Evolutionary conservation across 2,797 vertebrate species (phyloP).

Genomic region (Lateolabrax maculatus): DNA sequence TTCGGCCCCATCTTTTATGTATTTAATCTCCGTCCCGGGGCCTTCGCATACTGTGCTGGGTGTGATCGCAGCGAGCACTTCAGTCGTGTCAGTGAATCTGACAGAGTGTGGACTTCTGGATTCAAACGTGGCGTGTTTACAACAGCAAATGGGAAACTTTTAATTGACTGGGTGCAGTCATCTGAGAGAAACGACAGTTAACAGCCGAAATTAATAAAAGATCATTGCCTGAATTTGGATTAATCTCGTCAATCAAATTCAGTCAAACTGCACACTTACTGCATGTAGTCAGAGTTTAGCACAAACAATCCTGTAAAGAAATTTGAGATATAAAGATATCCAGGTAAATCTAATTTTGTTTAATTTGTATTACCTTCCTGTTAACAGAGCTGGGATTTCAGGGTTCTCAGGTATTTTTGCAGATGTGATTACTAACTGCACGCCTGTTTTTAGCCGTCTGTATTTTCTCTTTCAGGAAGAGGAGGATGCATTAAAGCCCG

Average conservation of each 20-base stretch:
- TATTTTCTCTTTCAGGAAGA: slow-evolving; percentile 37
- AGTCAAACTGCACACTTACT: background rate
- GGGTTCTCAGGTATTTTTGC: slow-evolving; percentile 50
- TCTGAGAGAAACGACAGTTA: slow-evolving; percentile 12
- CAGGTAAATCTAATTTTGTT: background rate
- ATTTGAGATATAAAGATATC: background rate
- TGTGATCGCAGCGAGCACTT: background rate
- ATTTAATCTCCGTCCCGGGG: background rate
- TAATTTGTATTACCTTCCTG: slow-evolving; percentile 33
- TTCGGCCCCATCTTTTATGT: no score
- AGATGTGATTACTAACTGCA: slow-evolving; percentile 48
- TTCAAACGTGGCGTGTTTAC: background rate
- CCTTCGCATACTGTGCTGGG: background rate
- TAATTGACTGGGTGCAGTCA: slow-evolving; percentile 13
- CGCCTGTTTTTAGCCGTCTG: background rate
- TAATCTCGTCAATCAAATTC: slow-evolving; percentile 1
- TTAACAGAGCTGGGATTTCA: slow-evolving; percentile 28
- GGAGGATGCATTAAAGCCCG: slow-evolving; percentile 36
- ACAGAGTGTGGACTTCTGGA: background rate
- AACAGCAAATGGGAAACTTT: slow-evolving; percentile 3
- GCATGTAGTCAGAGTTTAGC: background rate
- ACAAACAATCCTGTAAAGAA: background rate
- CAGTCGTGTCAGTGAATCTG: background rate
- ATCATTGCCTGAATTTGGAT: slow-evolving; percentile 17
- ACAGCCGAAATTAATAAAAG: slow-evolving; percentile 28